Base-by-base conservation (phyloP, 2,888 invertebrate species). In the Heliothis peltigera region DNA sequence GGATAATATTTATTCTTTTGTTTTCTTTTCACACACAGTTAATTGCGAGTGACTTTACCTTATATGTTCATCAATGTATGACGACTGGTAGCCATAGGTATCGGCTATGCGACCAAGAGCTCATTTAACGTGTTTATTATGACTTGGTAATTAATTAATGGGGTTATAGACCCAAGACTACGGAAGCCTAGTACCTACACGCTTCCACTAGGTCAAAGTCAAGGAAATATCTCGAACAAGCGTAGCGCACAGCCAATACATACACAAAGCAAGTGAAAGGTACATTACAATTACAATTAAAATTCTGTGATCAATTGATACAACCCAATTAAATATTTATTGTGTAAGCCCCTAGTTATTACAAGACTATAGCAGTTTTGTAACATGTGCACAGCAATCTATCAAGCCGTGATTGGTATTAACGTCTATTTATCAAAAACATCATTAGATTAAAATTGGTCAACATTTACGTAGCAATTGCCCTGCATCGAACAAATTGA, bases 221-320 rank as follows among this genome's bases (percentile, higher is more conserved):
- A 60, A 44, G 10, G 49, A 54, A 77, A 60, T 25, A 28, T 35
- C 17, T 46, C 22, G 4, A 43, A 43, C 19, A 47, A 59, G 8
- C 18, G 4, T 39, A 25, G 12, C 80, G 83, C 81, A 79, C 78
- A 82, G 77, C 75, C 81, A 81, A 85, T 84, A 82, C 79, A 82
- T 84, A 86, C 76, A 87, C 87, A 90, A 92, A 87, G 84, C 85
- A 90, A 92, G 92, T 91, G 93, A 94, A 92, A 93, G 93, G 92
- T 81, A 76, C 75, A 84, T 77, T 84, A 86, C 78, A 81, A 82
- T 86, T 87, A 88, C 90, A 87, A 92, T 91, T 89, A 90, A 91
- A 86, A 91, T 85, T 35, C 35, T 89, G 83, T 89, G 88, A 91
- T 90, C 90, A 89, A 85, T 88, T 91, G 89, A 90, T 89, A 90